Evolutionary conservation across 2,888 invertebrate species (phyloP), one percentile per base, ranked within the genome.

Genomic region (Geophilus truncorum): DNA sequence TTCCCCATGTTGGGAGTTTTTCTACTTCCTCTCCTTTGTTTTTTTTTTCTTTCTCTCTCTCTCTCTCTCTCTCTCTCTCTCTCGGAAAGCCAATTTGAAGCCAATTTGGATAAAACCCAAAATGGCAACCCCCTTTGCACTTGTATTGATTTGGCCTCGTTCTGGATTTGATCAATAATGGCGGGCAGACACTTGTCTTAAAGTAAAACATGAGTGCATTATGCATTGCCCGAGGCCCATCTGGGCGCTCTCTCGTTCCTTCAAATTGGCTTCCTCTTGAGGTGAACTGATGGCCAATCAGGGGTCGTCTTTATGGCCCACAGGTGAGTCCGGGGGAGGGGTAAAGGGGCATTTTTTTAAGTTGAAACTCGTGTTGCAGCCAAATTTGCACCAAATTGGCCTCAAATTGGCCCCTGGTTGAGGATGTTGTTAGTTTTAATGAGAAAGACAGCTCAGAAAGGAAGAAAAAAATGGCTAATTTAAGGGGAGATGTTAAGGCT

Each of bases 51-150:
- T 9, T 34, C 34, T 34, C 9, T 34, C 5, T 34, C 9, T 34
- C 9, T 7, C 9, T 40, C 10, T 40, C 1, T 9, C 15, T 40
- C 15, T 6, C 10, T 40, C n/a, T 40, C n/a, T 40, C n/a, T 40
- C n/a, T 40, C n/a, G 15, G n/a, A 40, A 40, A n/a, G 40, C 40
- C 40, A 62, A 25, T 70, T 70, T 70, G 28, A 70, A 70, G 70
- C 70, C 70, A 70, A 70, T 70, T 70, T 70, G 70, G 70, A 70
- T 70, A 70, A 70, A 70, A 70, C 70, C 70, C 70, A 70, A 70
- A 70, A 70, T 70, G 70, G 70, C 70, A 70, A 70, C 70, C 70
- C 45, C 70, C 70, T 28, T 70, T 70, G 70, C 70, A 70, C 70
- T 70, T 25, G 70, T 70, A 70, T 70, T 70, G 70, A 70, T 70